These are phyloP conservation scores for Amphibalanus amphitrite DNA, from an alignment of 1,140 invertebrate genomes.

Conservation along the genomic window DNA sequence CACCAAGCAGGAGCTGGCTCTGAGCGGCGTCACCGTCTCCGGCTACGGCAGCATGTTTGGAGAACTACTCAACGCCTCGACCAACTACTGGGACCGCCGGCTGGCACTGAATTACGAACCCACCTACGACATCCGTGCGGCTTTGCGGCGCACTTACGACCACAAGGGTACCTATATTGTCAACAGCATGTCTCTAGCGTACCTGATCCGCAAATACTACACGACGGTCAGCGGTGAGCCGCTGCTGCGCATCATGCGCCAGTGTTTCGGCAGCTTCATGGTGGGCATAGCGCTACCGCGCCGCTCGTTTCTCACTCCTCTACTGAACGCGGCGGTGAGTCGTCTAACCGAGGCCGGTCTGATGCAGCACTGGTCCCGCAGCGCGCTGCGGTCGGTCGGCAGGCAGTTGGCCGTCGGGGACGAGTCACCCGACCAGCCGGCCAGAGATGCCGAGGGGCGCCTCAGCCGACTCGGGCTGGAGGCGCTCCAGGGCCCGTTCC, in stretches of 20 bases:
- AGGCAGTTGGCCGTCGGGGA: too few relatives aligned
- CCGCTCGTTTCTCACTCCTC: too few relatives aligned
- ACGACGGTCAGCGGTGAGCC: conserved; percentile 15
- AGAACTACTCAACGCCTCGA: conserved; percentile 9
- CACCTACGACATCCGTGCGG: background rate
- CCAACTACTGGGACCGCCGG: background rate
- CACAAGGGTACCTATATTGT: conserved; percentile 15
- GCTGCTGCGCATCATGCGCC: conserved; percentile 16
- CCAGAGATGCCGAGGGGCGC: too few relatives aligned
- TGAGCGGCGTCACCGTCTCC: conserved; percentile 12
- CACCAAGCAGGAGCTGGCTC: conserved; percentile 11
- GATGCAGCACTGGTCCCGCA: too few relatives aligned
- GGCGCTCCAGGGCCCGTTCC: too few relatives aligned
- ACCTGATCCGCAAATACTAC: conserved; percentile 14
- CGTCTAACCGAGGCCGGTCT: too few relatives aligned
- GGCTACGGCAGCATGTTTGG: conserved; percentile 13
- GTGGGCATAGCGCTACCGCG: conserved; percentile 5
- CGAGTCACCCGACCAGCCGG: too few relatives aligned
- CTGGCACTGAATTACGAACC: conserved; percentile 3
- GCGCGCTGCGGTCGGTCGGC: too few relatives aligned
- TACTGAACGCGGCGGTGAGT: too few relatives aligned
- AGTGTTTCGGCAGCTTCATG: conserved; percentile 9
- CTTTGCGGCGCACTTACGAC: background rate
- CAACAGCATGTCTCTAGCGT: conserved; percentile 15
- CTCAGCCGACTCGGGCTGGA: too few relatives aligned